Evolutionary conservation across 2,113 vertebrate genomes (phyloP).

Genomic region (Catharus fuscescens): DNA sequence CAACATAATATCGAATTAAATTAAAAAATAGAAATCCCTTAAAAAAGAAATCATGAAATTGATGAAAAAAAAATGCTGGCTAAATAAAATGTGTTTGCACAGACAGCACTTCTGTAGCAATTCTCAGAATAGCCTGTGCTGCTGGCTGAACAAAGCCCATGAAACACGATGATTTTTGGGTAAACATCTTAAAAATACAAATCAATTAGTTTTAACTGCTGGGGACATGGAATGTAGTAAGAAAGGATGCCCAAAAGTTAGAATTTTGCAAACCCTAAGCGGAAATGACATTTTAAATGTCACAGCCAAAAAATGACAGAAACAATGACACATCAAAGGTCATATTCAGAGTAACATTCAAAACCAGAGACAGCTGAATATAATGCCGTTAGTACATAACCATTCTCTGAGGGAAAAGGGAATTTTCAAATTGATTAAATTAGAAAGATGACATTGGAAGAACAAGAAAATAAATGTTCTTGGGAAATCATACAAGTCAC

Average conservation of each 20-base stretch:
- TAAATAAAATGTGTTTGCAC: conserved; percentile 27
- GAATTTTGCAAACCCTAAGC: conserved; percentile 64
- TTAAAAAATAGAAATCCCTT: not conserved
- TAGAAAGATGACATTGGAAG: conserved; percentile 45
- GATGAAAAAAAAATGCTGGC: not conserved
- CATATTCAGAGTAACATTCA: conserved; percentile 68
- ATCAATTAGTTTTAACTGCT: conserved; percentile 60
- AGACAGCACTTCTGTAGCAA: not conserved
- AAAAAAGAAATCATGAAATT: not conserved
- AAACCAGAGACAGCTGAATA: conserved; percentile 56
- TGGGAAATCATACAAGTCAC: conserved; percentile 27
- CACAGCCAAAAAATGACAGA: conserved; percentile 64
- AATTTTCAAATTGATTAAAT: conserved; percentile 59
- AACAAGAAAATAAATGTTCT: conserved; percentile 45
- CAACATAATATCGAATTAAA: not conserved
- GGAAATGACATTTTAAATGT: conserved; percentile 74
- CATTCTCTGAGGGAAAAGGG: conserved; percentile 31
- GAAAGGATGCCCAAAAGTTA: conserved; percentile 55
- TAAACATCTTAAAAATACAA: conserved; percentile 46
- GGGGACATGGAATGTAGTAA: conserved; percentile 48
- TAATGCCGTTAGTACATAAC: conserved; percentile 27
- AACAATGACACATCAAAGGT: conserved; percentile 71
- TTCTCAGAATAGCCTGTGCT: not conserved
- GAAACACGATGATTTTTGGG: not conserved
- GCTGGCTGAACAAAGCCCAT: not conserved